A percentile compares a stretch with the other conserved stretches of the same genome.
Conservation (phyloP, 1,140 invertebrate species). For the Psilanteris sp. region DNA sequence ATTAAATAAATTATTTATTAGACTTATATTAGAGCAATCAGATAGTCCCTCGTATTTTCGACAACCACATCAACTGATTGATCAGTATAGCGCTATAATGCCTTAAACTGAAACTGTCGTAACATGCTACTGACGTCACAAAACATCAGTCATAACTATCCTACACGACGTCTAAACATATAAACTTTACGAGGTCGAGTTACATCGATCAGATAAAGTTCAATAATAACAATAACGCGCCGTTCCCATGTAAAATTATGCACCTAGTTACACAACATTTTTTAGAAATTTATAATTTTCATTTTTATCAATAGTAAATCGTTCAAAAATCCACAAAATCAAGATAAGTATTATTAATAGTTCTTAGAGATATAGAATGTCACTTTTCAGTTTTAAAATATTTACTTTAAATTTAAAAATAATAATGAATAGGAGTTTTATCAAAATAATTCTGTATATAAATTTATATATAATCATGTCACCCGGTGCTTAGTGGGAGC, state of each 20-base stretch:
- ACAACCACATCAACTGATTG: conserved; percentile 22
- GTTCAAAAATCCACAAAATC: too few species aligned
- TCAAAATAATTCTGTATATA: too few species aligned
- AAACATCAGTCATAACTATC: conserved; percentile 41
- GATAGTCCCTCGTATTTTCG: background rate
- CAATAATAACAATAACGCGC: conserved; percentile 14
- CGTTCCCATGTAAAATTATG: background rate
- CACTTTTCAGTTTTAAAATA: too few species aligned
- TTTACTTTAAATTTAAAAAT: too few species aligned
- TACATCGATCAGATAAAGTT: conserved; percentile 27
- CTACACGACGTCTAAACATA: conserved; percentile 4
- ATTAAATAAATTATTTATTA: conserved; percentile 47
- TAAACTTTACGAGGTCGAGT: conserved; percentile 35
- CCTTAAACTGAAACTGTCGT: conserved; percentile 15
- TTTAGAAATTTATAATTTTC: too few species aligned
- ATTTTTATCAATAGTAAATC: too few species aligned
- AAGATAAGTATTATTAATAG: too few species aligned
- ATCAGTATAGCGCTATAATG: conserved; percentile 11
- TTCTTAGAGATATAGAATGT: too few species aligned
- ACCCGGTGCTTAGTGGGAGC: too few species aligned
- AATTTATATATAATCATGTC: too few species aligned
- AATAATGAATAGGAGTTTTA: too few species aligned
- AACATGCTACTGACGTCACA: conserved; percentile 16
- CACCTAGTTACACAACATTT: too few species aligned
- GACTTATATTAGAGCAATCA: conserved; percentile 22